Evolutionary conservation across 2,797 vertebrate genomes (phyloP).

Genomic region (Pseudomugil tenellus): DNA sequence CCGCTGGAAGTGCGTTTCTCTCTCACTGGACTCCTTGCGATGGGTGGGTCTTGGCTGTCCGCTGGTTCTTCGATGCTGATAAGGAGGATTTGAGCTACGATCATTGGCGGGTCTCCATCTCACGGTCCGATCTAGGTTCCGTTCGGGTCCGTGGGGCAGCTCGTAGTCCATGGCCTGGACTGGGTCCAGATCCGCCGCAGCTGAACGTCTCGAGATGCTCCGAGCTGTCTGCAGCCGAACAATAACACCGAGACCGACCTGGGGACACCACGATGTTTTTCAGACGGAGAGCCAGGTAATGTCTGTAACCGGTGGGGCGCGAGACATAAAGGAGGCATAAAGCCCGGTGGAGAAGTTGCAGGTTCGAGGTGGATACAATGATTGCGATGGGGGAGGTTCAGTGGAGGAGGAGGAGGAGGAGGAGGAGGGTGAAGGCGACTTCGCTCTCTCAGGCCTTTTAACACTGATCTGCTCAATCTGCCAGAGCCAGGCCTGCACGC

Average conservation of each 20-base stretch:
- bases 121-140: not conserved
- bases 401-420: not conserved
- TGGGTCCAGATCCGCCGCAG: slow-evolving; percentile 31
- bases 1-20: slow-evolving; percentile 9
- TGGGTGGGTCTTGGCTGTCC: not conserved
- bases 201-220: slow-evolving; percentile 69
- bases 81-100: not conserved
- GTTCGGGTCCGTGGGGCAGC: slow-evolving; percentile 4
- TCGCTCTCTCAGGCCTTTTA: slow-evolving; percentile 21
- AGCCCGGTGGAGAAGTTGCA: too few species aligned
- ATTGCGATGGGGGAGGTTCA: too few species aligned
- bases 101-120: not conserved
- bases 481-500: not conserved
- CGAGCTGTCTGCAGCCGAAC: slow-evolving; percentile 57
- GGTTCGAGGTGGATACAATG: too few species aligned
- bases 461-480: not conserved
- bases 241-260: slow-evolving; percentile 44
- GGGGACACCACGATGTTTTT: slow-evolving; percentile 68
- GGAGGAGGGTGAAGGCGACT: not conserved
- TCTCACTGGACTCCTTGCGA: not conserved
- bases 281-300: slow-evolving; percentile 78
- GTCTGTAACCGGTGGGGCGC: not conserved
- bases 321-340: too few species aligned
- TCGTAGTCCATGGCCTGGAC: slow-evolving; percentile 48
- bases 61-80: not conserved